These are phyloP conservation scores for Neoascia interrupta DNA, from an alignment of 2,888 invertebrate genomes.

Conservation along the genomic window DNA sequence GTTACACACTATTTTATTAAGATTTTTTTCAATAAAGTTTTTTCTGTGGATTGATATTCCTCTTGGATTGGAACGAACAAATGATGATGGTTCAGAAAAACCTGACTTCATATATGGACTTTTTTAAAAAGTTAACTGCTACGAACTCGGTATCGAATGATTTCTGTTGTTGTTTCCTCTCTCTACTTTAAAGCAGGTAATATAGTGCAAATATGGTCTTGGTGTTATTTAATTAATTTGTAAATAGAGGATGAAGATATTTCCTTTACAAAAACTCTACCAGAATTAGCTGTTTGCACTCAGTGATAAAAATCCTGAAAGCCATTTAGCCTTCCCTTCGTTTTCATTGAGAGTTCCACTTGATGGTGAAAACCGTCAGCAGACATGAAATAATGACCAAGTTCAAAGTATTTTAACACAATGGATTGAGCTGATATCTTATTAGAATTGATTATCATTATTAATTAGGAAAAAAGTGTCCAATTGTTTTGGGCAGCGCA, in stretches of 20 bases:
- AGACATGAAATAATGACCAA: constrained; percentile 8
- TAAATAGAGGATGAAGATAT: not conserved
- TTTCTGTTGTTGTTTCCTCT: constrained; percentile 10
- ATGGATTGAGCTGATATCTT: constrained; percentile 6
- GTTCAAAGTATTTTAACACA: constrained; percentile 1
- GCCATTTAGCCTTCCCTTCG: constrained; percentile 5
- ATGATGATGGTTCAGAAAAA: constrained; percentile 5
- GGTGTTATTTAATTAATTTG: constrained; percentile 9
- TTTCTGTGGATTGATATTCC: not conserved
- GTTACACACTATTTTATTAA: not conserved
- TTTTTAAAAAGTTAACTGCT: constrained; percentile 4
- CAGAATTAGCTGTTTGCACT: constrained; percentile 4
- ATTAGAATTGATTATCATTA: not conserved
- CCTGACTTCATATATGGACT: constrained; percentile 1
- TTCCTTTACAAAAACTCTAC: constrained; percentile 1
- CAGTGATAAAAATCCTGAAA: constrained; percentile 22
- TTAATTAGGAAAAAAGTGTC: not conserved
- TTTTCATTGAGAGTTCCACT: constrained; percentile 20
- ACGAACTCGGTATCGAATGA: constrained; percentile 4
- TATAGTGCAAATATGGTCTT: constrained; percentile 17
- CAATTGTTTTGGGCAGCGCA: too few species aligned
- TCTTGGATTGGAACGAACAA: constrained; percentile 15
- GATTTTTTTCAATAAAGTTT: not conserved
- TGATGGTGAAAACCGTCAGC: constrained; percentile 21
- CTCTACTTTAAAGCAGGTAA: constrained; percentile 6